A percentile compares a stretch with the other conserved stretches of the same genome.
Conservation (phyloP, 2,113 vertebrate genomes). For the Bos indicus region DNA sequence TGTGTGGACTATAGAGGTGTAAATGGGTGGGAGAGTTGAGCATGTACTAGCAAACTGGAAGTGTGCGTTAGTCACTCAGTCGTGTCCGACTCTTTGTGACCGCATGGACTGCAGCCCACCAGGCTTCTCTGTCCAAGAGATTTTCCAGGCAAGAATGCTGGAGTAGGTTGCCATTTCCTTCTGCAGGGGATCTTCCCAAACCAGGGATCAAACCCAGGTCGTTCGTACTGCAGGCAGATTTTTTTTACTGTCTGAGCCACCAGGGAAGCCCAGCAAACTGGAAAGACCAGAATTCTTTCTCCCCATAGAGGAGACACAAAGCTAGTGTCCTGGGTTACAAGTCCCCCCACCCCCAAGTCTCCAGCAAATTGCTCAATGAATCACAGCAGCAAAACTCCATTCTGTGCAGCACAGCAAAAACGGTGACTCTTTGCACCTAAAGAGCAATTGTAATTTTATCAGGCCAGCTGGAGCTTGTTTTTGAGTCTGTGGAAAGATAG, state of each 20-base stretch:
- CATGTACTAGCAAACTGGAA: background rate
- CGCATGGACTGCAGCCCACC: background rate
- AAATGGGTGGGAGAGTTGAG: background rate
- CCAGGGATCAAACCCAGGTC: background rate
- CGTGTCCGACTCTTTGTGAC: background rate
- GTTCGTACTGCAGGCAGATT: background rate
- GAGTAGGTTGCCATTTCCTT: too few species aligned
- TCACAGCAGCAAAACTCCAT: background rate
- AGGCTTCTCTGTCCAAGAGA: background rate
- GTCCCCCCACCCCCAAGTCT: too few species aligned
- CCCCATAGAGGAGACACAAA: too few species aligned
- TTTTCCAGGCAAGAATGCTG: too few species aligned
- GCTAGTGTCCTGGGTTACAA: background rate
- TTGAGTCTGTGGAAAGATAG: constrained; percentile 33
- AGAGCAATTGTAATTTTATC: background rate
- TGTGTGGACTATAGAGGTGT: rapidly evolving
- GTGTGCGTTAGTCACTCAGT: background rate
- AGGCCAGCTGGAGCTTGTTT: constrained; percentile 63
- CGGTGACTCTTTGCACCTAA: background rate
- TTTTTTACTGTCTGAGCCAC: background rate
- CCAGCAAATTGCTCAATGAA: background rate
- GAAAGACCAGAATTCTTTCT: background rate
- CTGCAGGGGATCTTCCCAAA: background rate
- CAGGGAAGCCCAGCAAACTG: background rate
- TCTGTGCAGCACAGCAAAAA: background rate